Conservation (phyloP, 2,888 invertebrate species). For the Andrena dorsata region DNA sequence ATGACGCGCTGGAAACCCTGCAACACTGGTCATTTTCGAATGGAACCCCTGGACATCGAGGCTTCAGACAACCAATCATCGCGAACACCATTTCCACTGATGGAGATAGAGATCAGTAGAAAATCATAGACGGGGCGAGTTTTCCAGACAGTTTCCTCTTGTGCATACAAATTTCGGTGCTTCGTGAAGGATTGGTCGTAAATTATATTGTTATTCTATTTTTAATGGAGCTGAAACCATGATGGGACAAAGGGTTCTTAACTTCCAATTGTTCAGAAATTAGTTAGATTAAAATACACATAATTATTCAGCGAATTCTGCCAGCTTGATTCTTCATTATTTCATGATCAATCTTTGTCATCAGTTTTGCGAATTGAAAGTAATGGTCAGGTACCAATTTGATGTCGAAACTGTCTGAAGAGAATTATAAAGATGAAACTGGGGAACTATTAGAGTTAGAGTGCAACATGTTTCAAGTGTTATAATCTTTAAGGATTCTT, state of each 20-base stretch:
- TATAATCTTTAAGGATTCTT: background rate
- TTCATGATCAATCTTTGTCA: no score
- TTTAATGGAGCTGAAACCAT: background rate
- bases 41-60: slow-evolving; percentile 67
- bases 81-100: slow-evolving; percentile 52
- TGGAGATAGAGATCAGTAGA: slow-evolving; percentile 72
- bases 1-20: slow-evolving; percentile 13
- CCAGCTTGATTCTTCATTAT: no score
- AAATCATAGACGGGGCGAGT: slow-evolving; percentile 38
- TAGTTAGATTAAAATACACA: no score
- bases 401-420: no score
- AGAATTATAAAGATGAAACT: background rate
- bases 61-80: slow-evolving; percentile 69
- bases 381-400: no score
- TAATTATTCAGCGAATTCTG: no score
- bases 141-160: slow-evolving; percentile 29
- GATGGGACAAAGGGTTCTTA: background rate
- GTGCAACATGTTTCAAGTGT: background rate
- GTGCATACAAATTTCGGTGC: slow-evolving; percentile 21
- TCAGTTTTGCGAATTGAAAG: no score
- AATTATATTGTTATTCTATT: slow-evolving; percentile 20
- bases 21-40: slow-evolving; percentile 66
- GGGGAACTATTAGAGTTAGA: background rate
- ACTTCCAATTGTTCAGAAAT: background rate
- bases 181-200: slow-evolving; percentile 16